Evolutionary conservation across 2,888 invertebrate genomes (phyloP).

Genomic region (Xiphydria camelus): DNA sequence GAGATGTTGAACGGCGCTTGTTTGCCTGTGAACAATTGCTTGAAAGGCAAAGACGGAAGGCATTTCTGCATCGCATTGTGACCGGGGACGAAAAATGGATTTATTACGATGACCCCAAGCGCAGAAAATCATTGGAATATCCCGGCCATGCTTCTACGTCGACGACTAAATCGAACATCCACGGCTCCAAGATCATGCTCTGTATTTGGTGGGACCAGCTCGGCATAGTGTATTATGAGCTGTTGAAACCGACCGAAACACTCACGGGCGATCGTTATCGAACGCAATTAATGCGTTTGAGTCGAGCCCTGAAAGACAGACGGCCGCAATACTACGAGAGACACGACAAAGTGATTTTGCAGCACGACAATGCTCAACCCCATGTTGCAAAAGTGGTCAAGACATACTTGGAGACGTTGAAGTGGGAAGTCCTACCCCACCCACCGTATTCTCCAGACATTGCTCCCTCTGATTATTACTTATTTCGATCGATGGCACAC

Average conservation of each 20-base stretch:
- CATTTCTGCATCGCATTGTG: conserved; percentile 22
- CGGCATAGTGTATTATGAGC: conserved; percentile 23
- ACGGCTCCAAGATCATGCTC: conserved; percentile 25
- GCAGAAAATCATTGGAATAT: conserved; percentile 26
- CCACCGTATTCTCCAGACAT: conserved; percentile 23
- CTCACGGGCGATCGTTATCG: conserved; percentile 22
- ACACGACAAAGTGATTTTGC: conserved; percentile 32
- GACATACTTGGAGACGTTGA: conserved; percentile 23
- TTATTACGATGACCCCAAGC: conserved; percentile 22
- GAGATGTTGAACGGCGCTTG: conserved; percentile 17
- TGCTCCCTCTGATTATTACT: conserved; percentile 25
- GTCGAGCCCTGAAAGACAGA: conserved; percentile 21
- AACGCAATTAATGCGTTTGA: conserved; percentile 23
- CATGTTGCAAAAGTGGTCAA: conserved; percentile 22
- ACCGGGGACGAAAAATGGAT: conserved; percentile 25
- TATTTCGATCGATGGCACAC: conserved; percentile 27
- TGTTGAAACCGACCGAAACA: conserved; percentile 21
- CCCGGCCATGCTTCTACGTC: conserved; percentile 26
- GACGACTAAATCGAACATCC: conserved; percentile 27
- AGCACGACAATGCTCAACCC: conserved; percentile 29
- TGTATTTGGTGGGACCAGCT: conserved; percentile 26
- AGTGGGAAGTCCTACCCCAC: conserved; percentile 27
- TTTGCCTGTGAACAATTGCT: conserved; percentile 13
- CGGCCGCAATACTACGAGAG: conserved; percentile 16
- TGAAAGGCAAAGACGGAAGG: conserved; percentile 18